A percentile compares a stretch with the other conserved stretches of the same genome.
Evolutionary conservation across 2,888 invertebrate species (phyloP).

Genomic region (Alviniconcha strummeri): DNA sequence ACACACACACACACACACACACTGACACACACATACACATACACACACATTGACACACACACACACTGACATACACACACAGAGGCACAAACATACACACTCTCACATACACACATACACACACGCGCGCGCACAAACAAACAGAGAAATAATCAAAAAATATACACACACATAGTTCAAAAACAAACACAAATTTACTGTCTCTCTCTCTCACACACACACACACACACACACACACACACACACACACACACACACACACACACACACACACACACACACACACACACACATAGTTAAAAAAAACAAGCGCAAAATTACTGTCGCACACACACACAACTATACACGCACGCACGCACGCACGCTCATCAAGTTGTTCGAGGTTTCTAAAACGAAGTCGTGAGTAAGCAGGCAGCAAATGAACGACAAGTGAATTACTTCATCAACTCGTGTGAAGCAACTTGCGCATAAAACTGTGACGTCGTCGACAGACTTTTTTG

Average conservation of each 20-base stretch:
- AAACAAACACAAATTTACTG: not conserved
- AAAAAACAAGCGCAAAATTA: too few relatives aligned
- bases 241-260: slow-evolving; percentile 11
- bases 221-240: slow-evolving; percentile 1
- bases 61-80: not conserved
- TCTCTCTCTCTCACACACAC: not conserved
- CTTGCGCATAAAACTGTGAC: too few relatives aligned
- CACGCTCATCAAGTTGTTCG: not conserved
- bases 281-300: not conserved
- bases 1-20: not conserved
- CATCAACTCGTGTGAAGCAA: too few relatives aligned
- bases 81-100: not conserved
- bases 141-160: not conserved
- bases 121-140: not conserved
- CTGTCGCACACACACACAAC: slow-evolving; percentile 6
- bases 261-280: not conserved
- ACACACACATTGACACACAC: not conserved
- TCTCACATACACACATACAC: not conserved
- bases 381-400: too few relatives aligned
- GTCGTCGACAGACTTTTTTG: too few relatives aligned
- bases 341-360: not conserved
- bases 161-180: not conserved
- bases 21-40: not conserved
- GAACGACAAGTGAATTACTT: too few relatives aligned
- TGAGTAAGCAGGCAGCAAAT: too few relatives aligned